Percentiles rank a stretch among this genome's conserved stretches.
Conservation (phyloP, 2,797 vertebrate genomes). For the Mormyrops attenuatus region DNA sequence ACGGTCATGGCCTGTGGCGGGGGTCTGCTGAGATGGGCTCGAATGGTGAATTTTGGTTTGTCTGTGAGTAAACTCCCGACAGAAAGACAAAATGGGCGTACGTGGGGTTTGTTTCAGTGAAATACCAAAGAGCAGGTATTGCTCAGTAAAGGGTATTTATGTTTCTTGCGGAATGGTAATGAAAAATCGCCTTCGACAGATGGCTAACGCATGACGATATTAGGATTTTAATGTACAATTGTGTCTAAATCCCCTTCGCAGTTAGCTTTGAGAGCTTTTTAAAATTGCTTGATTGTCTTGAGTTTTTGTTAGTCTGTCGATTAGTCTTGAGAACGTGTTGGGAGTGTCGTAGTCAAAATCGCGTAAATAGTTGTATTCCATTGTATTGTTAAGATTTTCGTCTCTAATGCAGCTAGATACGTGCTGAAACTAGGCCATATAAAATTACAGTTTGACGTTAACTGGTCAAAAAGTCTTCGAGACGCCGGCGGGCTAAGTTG, state of each 20-base stretch:
- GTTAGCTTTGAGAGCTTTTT: not conserved
- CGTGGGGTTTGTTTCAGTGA: not conserved
- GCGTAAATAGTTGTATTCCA: not conserved
- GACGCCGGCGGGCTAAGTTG: not conserved
- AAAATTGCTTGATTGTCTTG: not conserved
- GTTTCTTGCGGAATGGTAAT: not conserved
- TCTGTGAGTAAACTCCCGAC: conserved; percentile 46
- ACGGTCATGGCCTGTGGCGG: conserved; percentile 46
- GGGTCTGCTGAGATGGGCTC: conserved; percentile 40
- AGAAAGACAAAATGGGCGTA: not conserved
- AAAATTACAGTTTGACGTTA: not conserved
- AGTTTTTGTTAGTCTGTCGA: not conserved
- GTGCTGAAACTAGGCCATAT: not conserved
- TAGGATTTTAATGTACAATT: not conserved
- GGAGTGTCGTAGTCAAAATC: not conserved
- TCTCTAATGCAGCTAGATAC: not conserved
- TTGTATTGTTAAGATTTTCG: not conserved
- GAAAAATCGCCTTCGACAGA: not conserved
- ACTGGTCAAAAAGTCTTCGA: not conserved
- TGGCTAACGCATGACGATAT: not conserved
- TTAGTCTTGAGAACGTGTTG: not conserved
- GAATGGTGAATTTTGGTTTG: conserved; percentile 25
- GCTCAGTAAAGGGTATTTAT: not conserved
- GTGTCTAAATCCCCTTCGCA: not conserved
- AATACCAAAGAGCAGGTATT: not conserved